Evolutionary conservation across 2,797 vertebrate genomes (phyloP).

Genomic region (Antennarius maculatus): DNA sequence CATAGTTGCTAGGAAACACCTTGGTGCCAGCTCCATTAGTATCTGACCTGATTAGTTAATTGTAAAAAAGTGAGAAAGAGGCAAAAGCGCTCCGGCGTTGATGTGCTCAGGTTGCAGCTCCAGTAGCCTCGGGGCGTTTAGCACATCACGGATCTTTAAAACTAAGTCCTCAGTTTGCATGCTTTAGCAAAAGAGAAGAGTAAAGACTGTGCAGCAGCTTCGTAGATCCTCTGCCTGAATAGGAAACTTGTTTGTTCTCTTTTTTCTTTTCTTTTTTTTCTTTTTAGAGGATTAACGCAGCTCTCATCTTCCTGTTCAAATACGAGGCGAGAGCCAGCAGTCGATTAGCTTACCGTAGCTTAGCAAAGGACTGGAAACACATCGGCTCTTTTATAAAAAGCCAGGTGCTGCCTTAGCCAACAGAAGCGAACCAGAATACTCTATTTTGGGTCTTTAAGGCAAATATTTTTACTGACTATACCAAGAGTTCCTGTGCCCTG

Average conservation of each 20-base stretch:
- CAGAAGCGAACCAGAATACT: too few species aligned
- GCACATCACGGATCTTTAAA: constrained; percentile 29
- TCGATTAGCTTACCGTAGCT: neutral
- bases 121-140: constrained; percentile 27
- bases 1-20: constrained; percentile 85
- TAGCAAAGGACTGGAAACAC: neutral
- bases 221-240: neutral
- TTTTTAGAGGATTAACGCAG: neutral
- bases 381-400: too few species aligned
- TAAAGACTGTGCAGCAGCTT: neutral
- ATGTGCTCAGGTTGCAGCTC: constrained; percentile 40
- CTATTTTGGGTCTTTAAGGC: too few species aligned
- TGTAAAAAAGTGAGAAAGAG: constrained; percentile 76
- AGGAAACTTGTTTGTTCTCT: neutral
- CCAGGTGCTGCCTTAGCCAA: too few species aligned
- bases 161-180: neutral
- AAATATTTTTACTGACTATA: too few species aligned
- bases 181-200: constrained; percentile 5
- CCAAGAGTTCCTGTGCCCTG: too few species aligned
- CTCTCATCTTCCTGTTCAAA: neutral
- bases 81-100: constrained; percentile 49
- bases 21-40: constrained; percentile 74
- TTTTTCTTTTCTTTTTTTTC: neutral
- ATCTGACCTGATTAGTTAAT: constrained; percentile 85
- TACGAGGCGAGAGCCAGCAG: neutral